These are phyloP conservation scores for Psammodynastes pulverulentus DNA, from an alignment of 2,113 vertebrate species.

Conservation along the genomic window DNA sequence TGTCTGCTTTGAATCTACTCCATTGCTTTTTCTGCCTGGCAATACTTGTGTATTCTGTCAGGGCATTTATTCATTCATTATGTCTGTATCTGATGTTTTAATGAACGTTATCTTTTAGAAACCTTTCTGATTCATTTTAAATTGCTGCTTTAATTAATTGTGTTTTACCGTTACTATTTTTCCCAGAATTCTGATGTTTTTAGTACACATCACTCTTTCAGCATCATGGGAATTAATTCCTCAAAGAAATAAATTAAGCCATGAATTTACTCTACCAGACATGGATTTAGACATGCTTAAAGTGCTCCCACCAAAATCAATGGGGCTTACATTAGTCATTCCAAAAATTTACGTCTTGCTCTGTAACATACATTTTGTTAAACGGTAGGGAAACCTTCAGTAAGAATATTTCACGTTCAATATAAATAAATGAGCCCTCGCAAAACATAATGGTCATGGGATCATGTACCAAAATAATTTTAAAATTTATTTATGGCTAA, in stretches of 20 bases:
- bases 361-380: neutral
- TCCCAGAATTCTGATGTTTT: neutral
- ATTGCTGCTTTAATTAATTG: neutral
- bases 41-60: neutral
- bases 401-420: neutral
- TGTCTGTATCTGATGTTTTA: neutral
- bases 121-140: neutral
- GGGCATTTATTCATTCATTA: neutral
- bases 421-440: constrained; percentile 45
- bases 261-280: neutral
- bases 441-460: neutral
- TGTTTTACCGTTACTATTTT: neutral
- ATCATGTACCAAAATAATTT: neutral
- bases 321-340: neutral
- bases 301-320: neutral
- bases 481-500: neutral
- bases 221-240: neutral
- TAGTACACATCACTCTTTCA: neutral
- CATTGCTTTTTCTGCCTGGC: neutral
- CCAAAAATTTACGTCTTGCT: neutral
- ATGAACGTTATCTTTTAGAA: neutral
- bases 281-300: neutral
- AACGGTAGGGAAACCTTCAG: neutral
- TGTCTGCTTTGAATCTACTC: neutral
- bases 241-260: neutral